phyloP scores from a whole-genome alignment of 2,888 invertebrate species.

The Leistus spinibarbis region DNA sequence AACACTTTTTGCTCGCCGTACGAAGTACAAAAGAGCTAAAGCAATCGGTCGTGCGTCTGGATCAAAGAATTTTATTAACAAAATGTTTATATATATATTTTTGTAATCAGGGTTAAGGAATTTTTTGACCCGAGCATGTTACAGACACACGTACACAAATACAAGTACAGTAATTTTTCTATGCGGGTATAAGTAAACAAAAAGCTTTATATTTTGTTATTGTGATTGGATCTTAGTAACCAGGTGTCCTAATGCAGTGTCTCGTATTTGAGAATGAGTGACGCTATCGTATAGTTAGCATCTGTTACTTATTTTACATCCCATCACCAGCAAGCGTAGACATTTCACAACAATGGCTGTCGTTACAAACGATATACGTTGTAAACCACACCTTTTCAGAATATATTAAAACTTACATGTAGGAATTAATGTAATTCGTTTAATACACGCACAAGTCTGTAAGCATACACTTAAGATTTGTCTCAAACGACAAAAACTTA shows the following conservation, averaged over 20 bases:
- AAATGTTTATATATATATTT: too few relatives aligned
- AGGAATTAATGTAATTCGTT: constrained; percentile 4
- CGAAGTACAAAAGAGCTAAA: too few relatives aligned
- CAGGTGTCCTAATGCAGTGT: not conserved
- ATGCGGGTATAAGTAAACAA: not conserved
- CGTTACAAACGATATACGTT: constrained; percentile 46
- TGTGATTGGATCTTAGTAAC: not conserved
- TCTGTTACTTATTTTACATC: constrained; percentile 2
- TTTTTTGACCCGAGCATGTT: too few relatives aligned
- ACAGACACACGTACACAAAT: too few relatives aligned
- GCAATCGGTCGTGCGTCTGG: too few relatives aligned
- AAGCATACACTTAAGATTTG: not conserved
- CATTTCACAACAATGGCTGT: constrained; percentile 46
- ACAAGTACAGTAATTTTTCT: not conserved
- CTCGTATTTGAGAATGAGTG: constrained; percentile 11
- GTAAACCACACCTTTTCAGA: constrained; percentile 53
- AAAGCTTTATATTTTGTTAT: not conserved
- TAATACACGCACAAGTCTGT: not conserved
- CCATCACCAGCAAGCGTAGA: constrained; percentile 48
- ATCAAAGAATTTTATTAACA: too few relatives aligned
- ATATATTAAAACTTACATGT: constrained; percentile 48
- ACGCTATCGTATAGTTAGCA: constrained; percentile 10
- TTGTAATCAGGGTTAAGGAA: too few relatives aligned
- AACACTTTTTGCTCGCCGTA: too few relatives aligned
- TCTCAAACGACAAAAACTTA: not conserved